These are phyloP conservation scores for Drosophila insularis DNA, from an alignment of 1,140 invertebrate species.

Conservation along the genomic window DNA sequence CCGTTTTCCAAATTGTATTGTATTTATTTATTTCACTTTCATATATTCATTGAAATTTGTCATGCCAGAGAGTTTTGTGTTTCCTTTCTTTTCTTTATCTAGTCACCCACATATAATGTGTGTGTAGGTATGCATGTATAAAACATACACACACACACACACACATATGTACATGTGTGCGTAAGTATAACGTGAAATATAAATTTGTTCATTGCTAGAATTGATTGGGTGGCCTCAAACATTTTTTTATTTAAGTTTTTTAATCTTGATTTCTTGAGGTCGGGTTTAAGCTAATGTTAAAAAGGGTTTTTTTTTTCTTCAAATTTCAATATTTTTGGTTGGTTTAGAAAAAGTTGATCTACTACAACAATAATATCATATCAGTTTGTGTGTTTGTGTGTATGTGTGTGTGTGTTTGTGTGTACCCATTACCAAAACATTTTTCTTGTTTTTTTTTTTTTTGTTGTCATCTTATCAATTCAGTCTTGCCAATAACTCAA, in stretches of 20 bases:
- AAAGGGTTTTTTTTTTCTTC: slow-evolving; percentile 30
- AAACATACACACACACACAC: background rate
- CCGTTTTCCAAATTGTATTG: slow-evolving; percentile 38
- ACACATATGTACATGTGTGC: slow-evolving; percentile 19
- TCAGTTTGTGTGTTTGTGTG: slow-evolving; percentile 34
- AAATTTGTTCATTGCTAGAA: slow-evolving; percentile 66
- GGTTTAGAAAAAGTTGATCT: slow-evolving; percentile 64
- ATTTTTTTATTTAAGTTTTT: slow-evolving; percentile 27
- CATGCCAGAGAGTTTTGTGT: slow-evolving; percentile 38
- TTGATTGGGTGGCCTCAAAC: slow-evolving; percentile 55
- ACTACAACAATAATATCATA: slow-evolving; percentile 76
- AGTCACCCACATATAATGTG: slow-evolving; percentile 14
- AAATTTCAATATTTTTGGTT: slow-evolving; percentile 2
- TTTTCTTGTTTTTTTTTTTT: slow-evolving; percentile 26
- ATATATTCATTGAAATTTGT: slow-evolving; percentile 54
- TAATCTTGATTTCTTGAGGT: slow-evolving; percentile 31
- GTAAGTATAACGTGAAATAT: slow-evolving; percentile 69
- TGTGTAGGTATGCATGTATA: background rate
- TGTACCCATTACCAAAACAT: slow-evolving; percentile 59
- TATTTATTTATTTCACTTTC: slow-evolving; percentile 61
- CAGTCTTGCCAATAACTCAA: slow-evolving; percentile 63
- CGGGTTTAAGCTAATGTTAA: slow-evolving; percentile 59
- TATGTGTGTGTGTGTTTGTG: slow-evolving; percentile 17
- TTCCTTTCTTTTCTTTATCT: slow-evolving; percentile 50
- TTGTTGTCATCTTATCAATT: slow-evolving; percentile 61